Evolutionary conservation across 2,797 vertebrate genomes (phyloP), one percentile per base, ranked within the genome.

Genomic region (Pitangus sulphuratus): DNA sequence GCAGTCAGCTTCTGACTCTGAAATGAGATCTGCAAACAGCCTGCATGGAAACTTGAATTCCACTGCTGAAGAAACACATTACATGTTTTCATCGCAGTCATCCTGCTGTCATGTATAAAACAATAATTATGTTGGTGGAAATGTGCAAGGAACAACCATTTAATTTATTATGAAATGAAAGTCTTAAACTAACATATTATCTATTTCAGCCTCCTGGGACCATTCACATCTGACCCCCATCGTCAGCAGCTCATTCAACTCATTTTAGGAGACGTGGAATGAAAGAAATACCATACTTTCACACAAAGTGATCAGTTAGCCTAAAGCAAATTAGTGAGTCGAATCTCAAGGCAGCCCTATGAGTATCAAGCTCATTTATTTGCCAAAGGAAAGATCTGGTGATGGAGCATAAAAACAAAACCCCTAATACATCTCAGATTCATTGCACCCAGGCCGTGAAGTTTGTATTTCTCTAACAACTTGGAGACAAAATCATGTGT

Each of bases 141-240:
- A 69, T 24, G 51, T 57, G 72, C 42, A 81, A 96, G 48, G 74
- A 95, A 61, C 42, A 89, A 45, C 28, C n/a, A 71, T 76, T 64
- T 93, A 80, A 94, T 90, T 94, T 90, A 94, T 90, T 74, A 96
- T 5, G 85, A 91, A 85, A 64, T 68, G 62, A 96, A 95, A 93
- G 91, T 87, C 74, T 96, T 96, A 95, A 84, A 82, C 70, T 77
- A 94, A 96, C 88, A 74, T 74, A 56, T 87, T 96, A 90, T 95
- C 91, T 90, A 66, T 56, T 45, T 91, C 45, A 60, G 44, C 42
- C 74, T 87, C 31, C 37, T 77, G 80, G 58, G 74, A 69, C 0
- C 0, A 84, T 77, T 77, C 56, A 68, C 47, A 77, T 82, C 70
- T 83, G 61, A 90, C 51, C 74, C 42, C 51, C 1, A 1, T 37